Evolutionary conservation across 2,888 invertebrate genomes (phyloP), one percentile per base, ranked within the genome.

Genomic region (Pyrocoelia pectoralis): DNA sequence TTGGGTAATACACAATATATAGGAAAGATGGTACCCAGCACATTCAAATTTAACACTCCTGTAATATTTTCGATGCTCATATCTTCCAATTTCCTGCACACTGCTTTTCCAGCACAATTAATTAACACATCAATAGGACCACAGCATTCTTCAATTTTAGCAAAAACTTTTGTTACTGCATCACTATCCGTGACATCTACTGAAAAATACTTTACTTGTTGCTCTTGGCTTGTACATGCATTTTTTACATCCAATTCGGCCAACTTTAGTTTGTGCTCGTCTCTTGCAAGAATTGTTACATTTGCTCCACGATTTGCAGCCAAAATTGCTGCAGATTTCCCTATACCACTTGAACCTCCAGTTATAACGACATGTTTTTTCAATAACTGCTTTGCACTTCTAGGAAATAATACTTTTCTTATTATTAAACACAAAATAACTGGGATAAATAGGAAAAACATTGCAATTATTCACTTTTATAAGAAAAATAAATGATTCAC

Each of bases 271-370:
- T 87, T 89, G 64, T 85, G 83, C 29, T 86, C 77, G 80, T 95
- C 90, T 74, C 98, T 87, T 0, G 98, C 97, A 67, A 98, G 85
- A 54, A 98, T 87, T 0, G 97, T 95, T 1, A 98, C 94, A 82
- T 93, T 85, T 2, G 97, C 97, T 19, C 98, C 98, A 72, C 86
- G 82, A 73, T 84, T 85, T 0, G 90, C 92, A 8, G 91, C 93
- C 75, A 92, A 86, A 18, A 89, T 83, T 0, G 96, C 97, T 10
- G 93, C 80, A 61, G 90, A 87, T 80, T 93, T 91, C 0, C 98
- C 98, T 72, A 98, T 98, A 5, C 98, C 98, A 82, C 95, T 95
- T 0, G 97, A 97, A 9, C 97, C 98, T 43, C 98, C 98, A 19
- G 97, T 97, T 46, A 98, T 84, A 15, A 90, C 86, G 24, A 90